A percentile compares a stretch with the other conserved stretches of the same genome.
Conservation (phyloP, 2,888 invertebrate genomes). For the Aspidiotus rigidus region DNA sequence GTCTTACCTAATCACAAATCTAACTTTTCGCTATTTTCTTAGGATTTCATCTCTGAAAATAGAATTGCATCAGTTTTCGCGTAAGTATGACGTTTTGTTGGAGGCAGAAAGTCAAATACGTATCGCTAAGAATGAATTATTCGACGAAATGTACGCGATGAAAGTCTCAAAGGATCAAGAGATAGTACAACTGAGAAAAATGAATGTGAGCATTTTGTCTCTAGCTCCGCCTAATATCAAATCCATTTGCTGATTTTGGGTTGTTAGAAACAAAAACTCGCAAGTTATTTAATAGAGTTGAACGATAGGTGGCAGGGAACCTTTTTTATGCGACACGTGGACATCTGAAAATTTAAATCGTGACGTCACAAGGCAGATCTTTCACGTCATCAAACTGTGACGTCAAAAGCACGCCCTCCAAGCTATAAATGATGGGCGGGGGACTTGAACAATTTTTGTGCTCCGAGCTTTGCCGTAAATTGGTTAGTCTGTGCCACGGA, state of each 20-base stretch:
- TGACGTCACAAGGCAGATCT: no score
- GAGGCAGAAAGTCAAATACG: conserved; percentile 32
- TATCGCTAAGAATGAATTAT: conserved; percentile 34
- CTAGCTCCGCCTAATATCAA: not conserved
- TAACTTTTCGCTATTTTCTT: not conserved
- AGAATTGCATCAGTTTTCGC: conserved; percentile 31
- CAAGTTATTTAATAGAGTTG: no score
- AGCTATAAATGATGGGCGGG: no score
- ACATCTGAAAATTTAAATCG: no score
- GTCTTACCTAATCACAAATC: no score
- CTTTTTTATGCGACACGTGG: no score
- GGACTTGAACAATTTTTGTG: no score
- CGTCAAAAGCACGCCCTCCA: no score
- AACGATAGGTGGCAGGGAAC: no score
- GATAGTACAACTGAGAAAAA: conserved; percentile 31
- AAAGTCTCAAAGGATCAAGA: conserved; percentile 25
- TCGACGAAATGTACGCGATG: conserved; percentile 31
- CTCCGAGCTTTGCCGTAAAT: no score
- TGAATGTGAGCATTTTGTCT: conserved; percentile 20
- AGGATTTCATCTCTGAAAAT: conserved; percentile 35
- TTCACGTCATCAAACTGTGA: no score
- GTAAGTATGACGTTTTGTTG: conserved; percentile 33
- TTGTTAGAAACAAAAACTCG: not conserved
- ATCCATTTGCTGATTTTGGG: not conserved
- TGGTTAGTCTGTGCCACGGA: no score